A percentile compares a stretch with the other conserved stretches of the same genome.
Conservation (phyloP, 2,797 vertebrate genomes). For the Oryzias sinensis region DNA sequence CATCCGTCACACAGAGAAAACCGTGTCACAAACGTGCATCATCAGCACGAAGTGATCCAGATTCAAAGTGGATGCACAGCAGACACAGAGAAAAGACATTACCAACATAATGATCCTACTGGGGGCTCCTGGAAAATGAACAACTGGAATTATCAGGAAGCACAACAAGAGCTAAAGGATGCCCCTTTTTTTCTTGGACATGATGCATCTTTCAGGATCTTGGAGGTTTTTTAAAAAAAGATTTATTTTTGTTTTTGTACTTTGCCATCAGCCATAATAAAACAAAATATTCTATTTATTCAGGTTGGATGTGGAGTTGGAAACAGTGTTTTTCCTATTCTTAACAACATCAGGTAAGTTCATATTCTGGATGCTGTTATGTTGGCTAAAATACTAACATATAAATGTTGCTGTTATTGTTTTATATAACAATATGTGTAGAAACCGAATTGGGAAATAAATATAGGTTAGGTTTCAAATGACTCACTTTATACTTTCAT, state of each 20-base stretch:
- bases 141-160: constrained; percentile 11
- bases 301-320: constrained; percentile 93
- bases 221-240: constrained; percentile 77
- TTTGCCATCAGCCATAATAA: not conserved
- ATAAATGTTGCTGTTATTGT: not conserved
- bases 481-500: not conserved
- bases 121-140: constrained; percentile 21
- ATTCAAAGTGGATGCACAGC: constrained; percentile 10
- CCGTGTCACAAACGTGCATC: constrained; percentile 5
- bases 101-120: constrained; percentile 14
- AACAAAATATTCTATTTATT: constrained; percentile 32
- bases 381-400: not conserved
- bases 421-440: not conserved
- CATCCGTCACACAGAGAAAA: constrained; percentile 54
- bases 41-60: constrained; percentile 2
- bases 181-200: constrained; percentile 79
- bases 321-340: constrained; percentile 91
- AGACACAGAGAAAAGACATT: constrained; percentile 11
- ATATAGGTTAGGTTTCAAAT: no score
- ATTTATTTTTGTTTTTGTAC: not conserved
- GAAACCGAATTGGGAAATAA: no score
- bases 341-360: constrained; percentile 84
- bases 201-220: constrained; percentile 82
- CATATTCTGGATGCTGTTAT: not conserved
- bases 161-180: constrained; percentile 23